Evolutionary conservation across 1,140 invertebrate species (phyloP).

Genomic region (Plectus sambesii): DNA sequence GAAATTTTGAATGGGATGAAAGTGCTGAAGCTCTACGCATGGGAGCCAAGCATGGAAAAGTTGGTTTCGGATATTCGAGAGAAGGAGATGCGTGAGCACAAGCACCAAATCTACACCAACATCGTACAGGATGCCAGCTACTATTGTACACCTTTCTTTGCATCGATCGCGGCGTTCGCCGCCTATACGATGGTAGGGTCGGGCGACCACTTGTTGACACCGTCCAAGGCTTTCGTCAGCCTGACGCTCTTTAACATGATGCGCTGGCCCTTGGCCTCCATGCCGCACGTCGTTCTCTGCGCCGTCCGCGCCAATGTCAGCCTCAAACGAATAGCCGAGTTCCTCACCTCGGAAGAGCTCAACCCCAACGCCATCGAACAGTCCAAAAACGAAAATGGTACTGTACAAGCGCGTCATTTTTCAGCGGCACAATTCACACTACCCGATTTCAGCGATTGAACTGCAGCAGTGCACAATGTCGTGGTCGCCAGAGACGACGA

Average conservation of each 20-base stretch:
- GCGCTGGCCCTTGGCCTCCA: slow-evolving; percentile 64
- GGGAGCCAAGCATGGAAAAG: slow-evolving; percentile 34
- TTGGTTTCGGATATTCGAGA: slow-evolving; percentile 30
- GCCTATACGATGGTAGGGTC: slow-evolving; percentile 48
- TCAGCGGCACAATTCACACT: no score
- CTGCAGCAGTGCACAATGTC: slow-evolving; percentile 17
- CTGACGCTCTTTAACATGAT: slow-evolving; percentile 94
- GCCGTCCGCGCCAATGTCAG: slow-evolving; percentile 46
- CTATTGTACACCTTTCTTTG: slow-evolving; percentile 36
- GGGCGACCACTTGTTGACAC: slow-evolving; percentile 45
- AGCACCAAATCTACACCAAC: slow-evolving; percentile 71
- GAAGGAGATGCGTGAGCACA: slow-evolving; percentile 50
- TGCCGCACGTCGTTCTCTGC: slow-evolving; percentile 52
- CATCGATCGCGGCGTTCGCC: slow-evolving; percentile 42
- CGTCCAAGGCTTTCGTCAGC: slow-evolving; percentile 68
- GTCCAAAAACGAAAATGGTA: no score
- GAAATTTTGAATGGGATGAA: slow-evolving; percentile 45
- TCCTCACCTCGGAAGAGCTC: slow-evolving; percentile 38
- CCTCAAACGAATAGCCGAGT: slow-evolving; percentile 37
- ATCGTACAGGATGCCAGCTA: no score
- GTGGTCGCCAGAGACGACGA: slow-evolving; percentile 42
- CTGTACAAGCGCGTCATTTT: no score
- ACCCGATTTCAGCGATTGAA: slow-evolving; percentile 9
- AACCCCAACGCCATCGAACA: slow-evolving; percentile 22
- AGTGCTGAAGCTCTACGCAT: slow-evolving; percentile 42